Conservation (phyloP, 2,113 vertebrate genomes). For the Calidris pygmaea region DNA sequence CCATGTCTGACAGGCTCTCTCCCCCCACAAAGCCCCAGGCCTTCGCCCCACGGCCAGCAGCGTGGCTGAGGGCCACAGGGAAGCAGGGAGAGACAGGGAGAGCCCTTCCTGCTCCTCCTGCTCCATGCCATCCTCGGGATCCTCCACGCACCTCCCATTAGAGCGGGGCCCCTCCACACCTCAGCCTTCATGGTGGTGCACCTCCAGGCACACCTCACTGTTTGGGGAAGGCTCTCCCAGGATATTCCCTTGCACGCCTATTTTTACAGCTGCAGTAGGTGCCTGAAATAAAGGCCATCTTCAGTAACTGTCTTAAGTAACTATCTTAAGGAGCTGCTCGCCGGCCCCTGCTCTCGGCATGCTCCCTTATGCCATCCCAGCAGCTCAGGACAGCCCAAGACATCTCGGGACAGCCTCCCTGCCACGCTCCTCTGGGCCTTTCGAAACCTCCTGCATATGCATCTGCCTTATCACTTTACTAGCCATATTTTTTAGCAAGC, state of each 20-base stretch:
- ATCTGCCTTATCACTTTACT: not conserved
- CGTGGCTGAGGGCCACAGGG: not conserved
- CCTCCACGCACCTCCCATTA: not conserved
- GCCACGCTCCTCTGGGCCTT: rapidly evolving
- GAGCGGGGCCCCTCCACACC: not conserved
- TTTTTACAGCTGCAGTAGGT: not conserved
- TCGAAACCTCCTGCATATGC: not conserved
- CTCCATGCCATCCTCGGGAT: not conserved
- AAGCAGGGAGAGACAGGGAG: not conserved
- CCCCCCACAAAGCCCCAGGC: not conserved
- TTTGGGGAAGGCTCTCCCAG: not conserved
- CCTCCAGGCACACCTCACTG: not conserved
- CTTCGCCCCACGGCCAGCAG: rapidly evolving
- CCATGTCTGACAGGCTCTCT: not conserved
- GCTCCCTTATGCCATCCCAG: not conserved
- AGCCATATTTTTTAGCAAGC: not conserved
- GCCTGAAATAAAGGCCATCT: not conserved
- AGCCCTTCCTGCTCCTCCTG: not conserved
- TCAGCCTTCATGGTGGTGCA: not conserved
- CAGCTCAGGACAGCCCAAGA: not conserved
- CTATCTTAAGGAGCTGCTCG: not conserved
- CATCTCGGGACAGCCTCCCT: not conserved
- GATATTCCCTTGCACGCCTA: not conserved
- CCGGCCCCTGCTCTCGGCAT: rapidly evolving
- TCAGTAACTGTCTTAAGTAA: not conserved